Evolutionary conservation across 1,140 invertebrate species (phyloP).

Genomic region (Lepidurus arcticus): DNA sequence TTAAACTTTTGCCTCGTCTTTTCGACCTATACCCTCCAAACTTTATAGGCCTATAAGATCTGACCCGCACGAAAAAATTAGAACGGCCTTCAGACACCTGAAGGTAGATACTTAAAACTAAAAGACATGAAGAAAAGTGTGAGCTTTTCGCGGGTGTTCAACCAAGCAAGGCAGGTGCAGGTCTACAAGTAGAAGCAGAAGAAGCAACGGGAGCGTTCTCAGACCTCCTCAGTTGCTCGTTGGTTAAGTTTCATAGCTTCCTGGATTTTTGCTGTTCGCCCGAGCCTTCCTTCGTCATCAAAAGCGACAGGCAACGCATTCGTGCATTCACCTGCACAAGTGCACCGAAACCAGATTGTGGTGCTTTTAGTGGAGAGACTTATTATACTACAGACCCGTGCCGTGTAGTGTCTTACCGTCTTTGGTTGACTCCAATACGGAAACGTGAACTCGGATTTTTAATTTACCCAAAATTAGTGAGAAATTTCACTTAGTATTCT

Average conservation of each 20-base stretch:
- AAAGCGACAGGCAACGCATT: conserved; percentile 7
- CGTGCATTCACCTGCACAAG: conserved; percentile 13
- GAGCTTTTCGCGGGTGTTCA: background rate
- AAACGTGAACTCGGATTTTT: background rate
- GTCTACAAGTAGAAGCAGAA: background rate
- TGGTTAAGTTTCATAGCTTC: background rate
- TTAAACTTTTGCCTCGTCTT: background rate
- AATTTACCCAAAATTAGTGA: background rate
- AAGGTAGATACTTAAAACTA: background rate
- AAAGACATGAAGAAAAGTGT: too few species aligned
- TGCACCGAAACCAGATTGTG: background rate
- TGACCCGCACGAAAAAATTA: background rate
- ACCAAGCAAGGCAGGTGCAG: background rate
- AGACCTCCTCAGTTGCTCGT: background rate
- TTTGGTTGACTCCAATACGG: background rate
- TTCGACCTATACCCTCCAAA: background rate
- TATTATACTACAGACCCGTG: background rate
- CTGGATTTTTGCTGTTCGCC: background rate
- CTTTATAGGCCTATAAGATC: background rate
- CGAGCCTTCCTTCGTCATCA: background rate
- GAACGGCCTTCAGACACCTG: background rate
- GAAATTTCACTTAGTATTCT: too few species aligned
- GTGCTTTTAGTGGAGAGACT: background rate
- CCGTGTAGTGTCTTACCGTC: background rate
- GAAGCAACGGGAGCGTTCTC: background rate